Evolutionary conservation across 2,113 vertebrate species (phyloP).

Genomic region (Hiodon tergisus): DNA sequence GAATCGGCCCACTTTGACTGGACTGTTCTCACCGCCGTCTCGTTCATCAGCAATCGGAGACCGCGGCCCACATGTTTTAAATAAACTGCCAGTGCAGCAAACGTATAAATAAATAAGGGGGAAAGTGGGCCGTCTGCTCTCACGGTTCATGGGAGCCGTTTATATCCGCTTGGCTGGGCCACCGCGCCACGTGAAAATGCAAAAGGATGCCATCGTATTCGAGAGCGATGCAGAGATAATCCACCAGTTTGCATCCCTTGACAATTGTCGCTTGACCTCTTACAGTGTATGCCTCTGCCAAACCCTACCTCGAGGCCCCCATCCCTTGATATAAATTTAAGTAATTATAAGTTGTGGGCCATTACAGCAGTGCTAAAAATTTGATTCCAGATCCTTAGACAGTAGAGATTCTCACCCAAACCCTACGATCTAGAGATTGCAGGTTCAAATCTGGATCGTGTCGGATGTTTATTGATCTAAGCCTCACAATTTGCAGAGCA

Average conservation of each 20-base stretch:
- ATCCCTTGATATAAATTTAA: too few relatives aligned
- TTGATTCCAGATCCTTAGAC: too few relatives aligned
- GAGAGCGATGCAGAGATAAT: background rate
- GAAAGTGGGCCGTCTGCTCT: background rate
- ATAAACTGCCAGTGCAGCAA: conserved; percentile 6
- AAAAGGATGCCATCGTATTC: background rate
- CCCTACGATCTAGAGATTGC: too few relatives aligned
- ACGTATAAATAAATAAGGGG: conserved; percentile 17
- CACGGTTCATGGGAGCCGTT: background rate
- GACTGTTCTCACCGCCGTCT: background rate
- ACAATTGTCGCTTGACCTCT: too few relatives aligned
- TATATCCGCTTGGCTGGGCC: background rate
- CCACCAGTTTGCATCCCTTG: background rate
- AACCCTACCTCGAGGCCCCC: too few relatives aligned
- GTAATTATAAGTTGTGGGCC: too few relatives aligned
- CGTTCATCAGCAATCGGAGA: background rate
- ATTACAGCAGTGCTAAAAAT: too few relatives aligned
- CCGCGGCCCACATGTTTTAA: background rate
- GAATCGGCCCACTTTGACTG: background rate
- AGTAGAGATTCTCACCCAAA: too few relatives aligned
- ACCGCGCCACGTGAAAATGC: background rate
- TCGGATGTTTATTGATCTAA: too few relatives aligned
- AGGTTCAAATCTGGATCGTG: too few relatives aligned
- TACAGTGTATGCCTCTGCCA: too few relatives aligned
- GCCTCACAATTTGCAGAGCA: too few relatives aligned